phyloP scores from a whole-genome alignment of 2,113 vertebrate genomes.

The Campylomormyrus tamandua region DNA sequence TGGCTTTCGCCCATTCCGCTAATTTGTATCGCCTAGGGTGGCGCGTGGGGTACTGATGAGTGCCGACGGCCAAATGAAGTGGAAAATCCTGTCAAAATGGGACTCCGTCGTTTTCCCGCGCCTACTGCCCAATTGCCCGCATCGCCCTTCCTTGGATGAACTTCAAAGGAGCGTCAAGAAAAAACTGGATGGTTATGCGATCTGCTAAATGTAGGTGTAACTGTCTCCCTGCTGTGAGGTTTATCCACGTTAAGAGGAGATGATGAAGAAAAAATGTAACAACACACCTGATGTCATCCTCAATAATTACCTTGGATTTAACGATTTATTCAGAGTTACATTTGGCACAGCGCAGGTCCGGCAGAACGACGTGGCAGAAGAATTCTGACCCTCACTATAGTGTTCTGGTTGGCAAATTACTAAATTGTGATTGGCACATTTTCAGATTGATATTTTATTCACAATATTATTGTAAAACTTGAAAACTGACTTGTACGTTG shows the following conservation, averaged over 20 bases:
- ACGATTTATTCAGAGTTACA: background rate
- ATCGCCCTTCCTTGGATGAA: background rate
- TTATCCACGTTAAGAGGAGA: background rate
- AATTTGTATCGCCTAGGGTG: slow-evolving; percentile 70
- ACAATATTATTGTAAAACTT: background rate
- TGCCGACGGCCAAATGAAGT: slow-evolving; percentile 61
- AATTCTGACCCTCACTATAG: background rate
- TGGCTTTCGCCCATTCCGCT: slow-evolving; percentile 57
- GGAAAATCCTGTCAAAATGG: slow-evolving; percentile 76
- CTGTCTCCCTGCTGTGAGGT: background rate
- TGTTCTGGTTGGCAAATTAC: background rate
- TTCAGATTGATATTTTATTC: background rate
- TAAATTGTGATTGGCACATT: background rate
- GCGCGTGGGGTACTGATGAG: slow-evolving; percentile 64
- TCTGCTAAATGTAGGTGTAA: background rate
- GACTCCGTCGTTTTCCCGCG: slow-evolving; percentile 68
- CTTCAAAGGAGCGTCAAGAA: background rate
- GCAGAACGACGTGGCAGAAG: background rate
- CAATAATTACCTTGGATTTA: background rate
- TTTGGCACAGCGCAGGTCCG: background rate
- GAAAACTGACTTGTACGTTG: background rate
- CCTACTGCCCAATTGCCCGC: background rate
- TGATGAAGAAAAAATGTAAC: background rate
- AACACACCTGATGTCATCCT: background rate
- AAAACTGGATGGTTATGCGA: background rate